phyloP scores from a whole-genome alignment of 2,888 invertebrate species.

The Furcula furcula region DNA sequence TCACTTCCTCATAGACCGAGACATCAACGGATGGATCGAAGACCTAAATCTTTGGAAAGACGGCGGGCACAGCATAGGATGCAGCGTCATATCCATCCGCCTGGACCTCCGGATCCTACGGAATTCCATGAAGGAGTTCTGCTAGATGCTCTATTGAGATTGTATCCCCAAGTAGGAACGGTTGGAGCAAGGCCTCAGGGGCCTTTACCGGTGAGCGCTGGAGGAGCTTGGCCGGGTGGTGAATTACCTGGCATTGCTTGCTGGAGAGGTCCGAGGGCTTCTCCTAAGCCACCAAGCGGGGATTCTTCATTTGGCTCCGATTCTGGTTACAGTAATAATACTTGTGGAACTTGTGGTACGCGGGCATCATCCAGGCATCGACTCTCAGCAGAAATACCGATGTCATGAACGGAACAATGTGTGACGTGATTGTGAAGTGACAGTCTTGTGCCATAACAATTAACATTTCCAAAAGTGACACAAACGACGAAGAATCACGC shows the following conservation, averaged over 20 bases:
- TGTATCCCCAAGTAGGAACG: conserved; percentile 87
- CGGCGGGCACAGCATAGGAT: conserved; percentile 70
- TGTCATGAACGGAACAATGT: conserved; percentile 63
- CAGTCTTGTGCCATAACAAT: conserved; percentile 50
- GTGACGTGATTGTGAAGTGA: conserved; percentile 31
- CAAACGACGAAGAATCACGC: conserved; percentile 8
- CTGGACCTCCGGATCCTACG: conserved; percentile 88
- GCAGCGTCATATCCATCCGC: conserved; percentile 82
- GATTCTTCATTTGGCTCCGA: conserved; percentile 92
- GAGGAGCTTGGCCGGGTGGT: conserved; percentile 87
- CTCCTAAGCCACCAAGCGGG: conserved; percentile 84
- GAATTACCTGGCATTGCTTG: conserved; percentile 82
- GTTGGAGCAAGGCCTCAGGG: conserved; percentile 79
- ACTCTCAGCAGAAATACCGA: conserved; percentile 73
- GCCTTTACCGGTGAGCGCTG: conserved; percentile 76
- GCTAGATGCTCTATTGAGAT: conserved; percentile 86
- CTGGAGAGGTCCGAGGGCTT: conserved; percentile 77
- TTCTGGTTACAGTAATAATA: conserved; percentile 92
- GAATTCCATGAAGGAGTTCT: conserved; percentile 92
- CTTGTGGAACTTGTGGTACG: conserved; percentile 86
- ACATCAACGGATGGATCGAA: conserved; percentile 81
- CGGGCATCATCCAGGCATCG: conserved; percentile 79
- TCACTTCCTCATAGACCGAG: conserved; percentile 81
- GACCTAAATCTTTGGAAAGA: conserved; percentile 79
- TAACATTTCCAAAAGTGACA: conserved; percentile 35